Evolutionary conservation across 1,140 invertebrate species (phyloP).

Genomic region (Teleogryllus occipitalis): DNA sequence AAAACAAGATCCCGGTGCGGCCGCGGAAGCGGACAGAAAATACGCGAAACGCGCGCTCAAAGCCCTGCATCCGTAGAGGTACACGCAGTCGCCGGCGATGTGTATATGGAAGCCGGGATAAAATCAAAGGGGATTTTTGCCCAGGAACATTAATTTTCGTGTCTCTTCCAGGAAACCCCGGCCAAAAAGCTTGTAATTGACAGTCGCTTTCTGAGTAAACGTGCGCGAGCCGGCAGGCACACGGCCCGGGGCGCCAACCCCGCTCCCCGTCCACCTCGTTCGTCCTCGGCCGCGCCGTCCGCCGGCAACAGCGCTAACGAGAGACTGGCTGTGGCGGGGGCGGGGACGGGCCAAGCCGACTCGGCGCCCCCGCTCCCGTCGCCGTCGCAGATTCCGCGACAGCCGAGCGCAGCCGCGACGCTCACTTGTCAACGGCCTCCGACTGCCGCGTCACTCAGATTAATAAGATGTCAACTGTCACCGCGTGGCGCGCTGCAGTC

Average conservation of each 20-base stretch:
- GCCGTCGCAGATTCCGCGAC: background rate
- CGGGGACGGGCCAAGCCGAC: background rate
- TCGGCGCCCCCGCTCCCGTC: no score
- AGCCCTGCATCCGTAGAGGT: background rate
- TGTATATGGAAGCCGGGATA: background rate
- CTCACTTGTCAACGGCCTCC: background rate
- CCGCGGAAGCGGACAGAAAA: no score
- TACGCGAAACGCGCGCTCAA: background rate
- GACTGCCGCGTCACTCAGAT: background rate
- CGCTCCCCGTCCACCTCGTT: background rate
- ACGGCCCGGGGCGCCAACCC: no score
- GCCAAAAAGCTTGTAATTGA: background rate
- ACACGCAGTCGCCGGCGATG: background rate
- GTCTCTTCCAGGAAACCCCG: background rate
- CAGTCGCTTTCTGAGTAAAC: background rate
- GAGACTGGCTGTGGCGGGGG: no score
- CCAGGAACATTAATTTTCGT: background rate
- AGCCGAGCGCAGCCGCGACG: background rate
- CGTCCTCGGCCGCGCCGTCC: no score
- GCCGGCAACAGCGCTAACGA: no score
- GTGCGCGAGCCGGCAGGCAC: no score
- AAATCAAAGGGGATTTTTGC: background rate
- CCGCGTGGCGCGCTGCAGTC: background rate
- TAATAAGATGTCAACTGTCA: conserved; percentile 5
- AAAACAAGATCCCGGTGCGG: no score